Evolutionary conservation across 2,113 vertebrate species (phyloP).

Genomic region (Coracopsis vasa): DNA sequence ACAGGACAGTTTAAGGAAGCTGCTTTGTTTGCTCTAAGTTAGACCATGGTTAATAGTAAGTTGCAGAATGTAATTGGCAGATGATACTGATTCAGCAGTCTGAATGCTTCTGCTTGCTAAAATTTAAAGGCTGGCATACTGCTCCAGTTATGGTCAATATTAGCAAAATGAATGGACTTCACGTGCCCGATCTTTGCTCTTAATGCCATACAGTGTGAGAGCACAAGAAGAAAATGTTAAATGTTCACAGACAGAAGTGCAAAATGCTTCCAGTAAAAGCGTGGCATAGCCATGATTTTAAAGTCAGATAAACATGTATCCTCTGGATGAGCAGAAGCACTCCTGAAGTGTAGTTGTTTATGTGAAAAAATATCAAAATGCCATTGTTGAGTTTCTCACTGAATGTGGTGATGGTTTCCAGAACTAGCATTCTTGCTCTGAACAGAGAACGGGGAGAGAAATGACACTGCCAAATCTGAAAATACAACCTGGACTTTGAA

Average conservation of each 20-base stretch:
- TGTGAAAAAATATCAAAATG: not conserved
- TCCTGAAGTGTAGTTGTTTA: not conserved
- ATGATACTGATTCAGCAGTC: not conserved
- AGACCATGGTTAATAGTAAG: not conserved
- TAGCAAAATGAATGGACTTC: not conserved
- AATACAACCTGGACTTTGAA: not conserved
- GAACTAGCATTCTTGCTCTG: not conserved
- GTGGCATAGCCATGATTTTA: not conserved
- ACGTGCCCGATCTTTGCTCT: not conserved
- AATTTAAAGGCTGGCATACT: not conserved
- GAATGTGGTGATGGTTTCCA: not conserved
- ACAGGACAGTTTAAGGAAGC: not conserved
- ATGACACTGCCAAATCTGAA: not conserved
- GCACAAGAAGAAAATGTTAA: not conserved
- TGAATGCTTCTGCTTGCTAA: not conserved
- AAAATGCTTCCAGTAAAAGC: not conserved
- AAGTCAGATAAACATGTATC: not conserved
- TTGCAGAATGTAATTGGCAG: not conserved
- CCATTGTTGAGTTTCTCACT: not conserved
- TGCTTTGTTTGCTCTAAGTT: not conserved
- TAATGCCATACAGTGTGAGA: not conserved
- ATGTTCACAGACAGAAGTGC: not conserved
- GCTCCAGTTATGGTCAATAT: not conserved
- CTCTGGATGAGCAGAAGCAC: not conserved
- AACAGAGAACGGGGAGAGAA: not conserved